phyloP scores from a whole-genome alignment of 2,888 invertebrate species.

The Atrina japonica region DNA sequence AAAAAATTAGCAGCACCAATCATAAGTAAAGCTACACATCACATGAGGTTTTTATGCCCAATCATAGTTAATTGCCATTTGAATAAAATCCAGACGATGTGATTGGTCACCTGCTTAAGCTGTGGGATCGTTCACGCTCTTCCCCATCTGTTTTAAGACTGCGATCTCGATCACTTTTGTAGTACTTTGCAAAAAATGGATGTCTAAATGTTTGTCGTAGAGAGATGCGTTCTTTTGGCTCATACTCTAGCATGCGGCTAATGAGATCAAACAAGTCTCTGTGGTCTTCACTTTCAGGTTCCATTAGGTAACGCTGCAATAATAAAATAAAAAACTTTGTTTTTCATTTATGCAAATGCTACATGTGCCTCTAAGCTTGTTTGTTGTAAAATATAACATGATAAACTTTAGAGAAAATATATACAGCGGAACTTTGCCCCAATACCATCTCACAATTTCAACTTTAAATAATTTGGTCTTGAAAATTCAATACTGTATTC shows the following conservation, averaged over 20 bases:
- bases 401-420: too few species aligned
- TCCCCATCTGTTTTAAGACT: conserved; percentile 52
- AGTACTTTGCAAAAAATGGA: conserved; percentile 88
- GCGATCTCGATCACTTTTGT: conserved; percentile 49
- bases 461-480: too few species aligned
- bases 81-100: not conserved
- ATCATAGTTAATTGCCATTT: too few species aligned
- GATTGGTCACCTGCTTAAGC: conserved; percentile 75
- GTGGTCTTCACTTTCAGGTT: conserved; percentile 91
- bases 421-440: too few species aligned
- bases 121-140: conserved; percentile 74
- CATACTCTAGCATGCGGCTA: conserved; percentile 97
- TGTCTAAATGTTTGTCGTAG: conserved; percentile 93
- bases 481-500: too few species aligned
- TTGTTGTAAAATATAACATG: too few species aligned
- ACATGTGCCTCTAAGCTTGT: too few species aligned
- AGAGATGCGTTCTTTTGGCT: conserved; percentile 93
- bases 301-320: conserved; percentile 91
- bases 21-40: too few species aligned
- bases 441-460: too few species aligned
- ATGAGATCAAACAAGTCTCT: conserved; percentile 96
- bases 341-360: too few species aligned
- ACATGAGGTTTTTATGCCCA: too few species aligned
- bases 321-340: not conserved
- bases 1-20: too few species aligned